Conservation (phyloP, 2,113 vertebrate genomes). For the Rhinoderma darwinii region DNA sequence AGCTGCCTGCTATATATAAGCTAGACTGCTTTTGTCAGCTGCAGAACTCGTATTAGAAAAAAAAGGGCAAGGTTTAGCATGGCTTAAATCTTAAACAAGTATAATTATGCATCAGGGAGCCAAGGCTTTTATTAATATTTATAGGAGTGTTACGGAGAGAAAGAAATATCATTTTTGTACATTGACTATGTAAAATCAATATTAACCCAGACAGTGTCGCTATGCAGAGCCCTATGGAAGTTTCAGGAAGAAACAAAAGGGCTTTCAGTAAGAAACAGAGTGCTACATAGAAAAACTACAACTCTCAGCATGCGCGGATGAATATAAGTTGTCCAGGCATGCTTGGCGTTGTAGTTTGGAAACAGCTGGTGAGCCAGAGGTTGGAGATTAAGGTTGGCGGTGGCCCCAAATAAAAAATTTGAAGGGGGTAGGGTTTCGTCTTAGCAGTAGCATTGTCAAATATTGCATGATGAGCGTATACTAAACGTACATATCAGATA, state of each 20-base stretch:
- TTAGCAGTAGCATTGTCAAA: neutral
- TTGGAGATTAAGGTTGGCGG: neutral
- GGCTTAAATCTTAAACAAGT: constrained; percentile 55
- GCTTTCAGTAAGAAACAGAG: too few relatives aligned
- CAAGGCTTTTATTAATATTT: constrained; percentile 54
- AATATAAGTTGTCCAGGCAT: too few relatives aligned
- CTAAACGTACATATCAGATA: too few relatives aligned
- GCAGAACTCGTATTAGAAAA: constrained; percentile 26
- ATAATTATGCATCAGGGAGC: constrained; percentile 53
- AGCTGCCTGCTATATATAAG: constrained; percentile 51
- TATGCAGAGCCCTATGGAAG: neutral
- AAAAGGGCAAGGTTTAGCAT: constrained; percentile 39
- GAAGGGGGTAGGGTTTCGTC: neutral
- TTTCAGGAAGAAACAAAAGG: neutral
- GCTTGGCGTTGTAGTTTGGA: too few relatives aligned
- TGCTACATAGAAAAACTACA: too few relatives aligned
- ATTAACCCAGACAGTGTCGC: constrained; percentile 42
- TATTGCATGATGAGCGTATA: too few relatives aligned
- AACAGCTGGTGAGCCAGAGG: too few relatives aligned
- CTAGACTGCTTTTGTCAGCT: constrained; percentile 49
- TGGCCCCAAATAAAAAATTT: neutral
- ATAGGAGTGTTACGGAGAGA: constrained; percentile 36
- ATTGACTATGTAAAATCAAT: constrained; percentile 47
- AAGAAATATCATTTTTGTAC: constrained; percentile 37
- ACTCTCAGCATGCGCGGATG: too few relatives aligned